Base-by-base conservation (phyloP, 2,888 invertebrate species). In the Cephus spinipes region DNA sequence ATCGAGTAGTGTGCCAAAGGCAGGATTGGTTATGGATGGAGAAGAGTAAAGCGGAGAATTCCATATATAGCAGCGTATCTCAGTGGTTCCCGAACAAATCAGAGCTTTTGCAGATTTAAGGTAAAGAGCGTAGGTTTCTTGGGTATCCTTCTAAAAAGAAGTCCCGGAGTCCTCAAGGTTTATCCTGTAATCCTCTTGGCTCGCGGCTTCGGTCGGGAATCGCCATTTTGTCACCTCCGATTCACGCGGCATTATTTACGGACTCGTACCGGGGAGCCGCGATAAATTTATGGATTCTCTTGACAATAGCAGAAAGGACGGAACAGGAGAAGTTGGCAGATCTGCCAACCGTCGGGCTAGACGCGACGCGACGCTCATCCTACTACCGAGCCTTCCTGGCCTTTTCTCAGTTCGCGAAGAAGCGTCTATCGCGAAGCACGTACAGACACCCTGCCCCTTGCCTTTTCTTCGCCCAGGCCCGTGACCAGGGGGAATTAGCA, bases 241-340 rank as follows among this genome's bases (percentile, higher is more conserved):
- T 35, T 74, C 74, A 23, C 35, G 33, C n/a, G 33, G 74, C 74
- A 23, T 34, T 35, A n/a, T 74, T 35, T 33, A 34, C 74, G n/a
- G 3, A 30, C 74, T 30, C 32, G 77, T 78, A 23, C 23, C 23
- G 55, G 15, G 55, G 75, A 77, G 81, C 55, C 33, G 33, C 79
- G 80, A 81, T 83, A 83, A 85, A 85, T 87, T 87, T 83, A 84
- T 83, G 87, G 81, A 86, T 86, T 83, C 82, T 83, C 84, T 81
- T 85, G 85, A 84, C 86, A 85, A 84, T 83, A 78, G 81, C 76
- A 75, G 80, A 80, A 82, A 79, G 73, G 78, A 80, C 71, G 76
- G 79, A 80, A 78, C 79, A 77, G 81, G 82, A 81, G 81, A 84
- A 87, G 84, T 86, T 87, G 88, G 87, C 86, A 82, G 83, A 86